Evolutionary conservation across 1,140 invertebrate species (phyloP), one percentile per base, ranked within the genome.

Genomic region (Drosophila mojavensis): DNA sequence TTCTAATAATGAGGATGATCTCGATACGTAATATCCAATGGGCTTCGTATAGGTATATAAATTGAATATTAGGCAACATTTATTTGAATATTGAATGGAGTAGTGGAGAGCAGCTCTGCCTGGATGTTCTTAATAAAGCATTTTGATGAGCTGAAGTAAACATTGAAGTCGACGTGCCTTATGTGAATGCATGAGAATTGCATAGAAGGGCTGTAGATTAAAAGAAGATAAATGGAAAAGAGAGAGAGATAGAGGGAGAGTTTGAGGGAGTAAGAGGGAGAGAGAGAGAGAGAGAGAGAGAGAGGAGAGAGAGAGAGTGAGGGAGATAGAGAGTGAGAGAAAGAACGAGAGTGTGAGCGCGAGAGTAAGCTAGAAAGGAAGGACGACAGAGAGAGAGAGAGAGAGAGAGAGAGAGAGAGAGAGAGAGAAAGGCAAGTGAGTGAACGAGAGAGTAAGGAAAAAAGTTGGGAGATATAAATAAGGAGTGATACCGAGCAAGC

Each of bases 1-100:
- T 36, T 67, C 50, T 60, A 39, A 59, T 24, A 64, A 47, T 47
- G 43, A 15, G 43, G 2, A 39, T 11, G 36, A 39, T 36, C 10
- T 36, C 33, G n/a, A 47, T 47, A 47, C 17, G 17, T 17, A 47
- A 47, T 47, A 47, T 33, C 33, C 9, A 9, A 9, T 33, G 33
- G 7, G 7, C 6, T 7, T 1, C 5, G 28, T 36, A 7, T 1
- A 36, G 6, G 33, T 36, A 36, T 7, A 10, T 36, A 7, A 43
- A 43, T n/a, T 43, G 13, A 13, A 45, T 45, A 47, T 39, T 39
- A 39, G 36, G 11, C 3, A 3, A 2, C 11, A 39, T 11, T 10
- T 39, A 39, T 11, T 13, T 0, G 36, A 7, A 39, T 39, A 39
- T 11, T 11, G 20, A 7, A 39, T 36, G 2, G 10, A 17, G 17